These are phyloP conservation scores for Sylvietta virens DNA, from an alignment of 2,113 vertebrate species.

Conservation along the genomic window DNA sequence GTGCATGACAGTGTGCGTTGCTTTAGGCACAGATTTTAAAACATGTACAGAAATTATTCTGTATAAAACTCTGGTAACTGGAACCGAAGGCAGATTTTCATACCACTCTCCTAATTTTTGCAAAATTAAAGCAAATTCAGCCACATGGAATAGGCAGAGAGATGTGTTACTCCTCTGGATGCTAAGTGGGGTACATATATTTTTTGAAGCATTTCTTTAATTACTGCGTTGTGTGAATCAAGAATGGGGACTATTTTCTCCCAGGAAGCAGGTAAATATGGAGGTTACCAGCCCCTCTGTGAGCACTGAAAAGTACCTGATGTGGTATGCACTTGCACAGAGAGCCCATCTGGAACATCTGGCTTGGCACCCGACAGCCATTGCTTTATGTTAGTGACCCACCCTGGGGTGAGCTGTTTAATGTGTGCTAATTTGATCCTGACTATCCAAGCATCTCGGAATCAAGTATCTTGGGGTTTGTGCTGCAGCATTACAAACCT, in stretches of 20 bases:
- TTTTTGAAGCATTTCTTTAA: not conserved
- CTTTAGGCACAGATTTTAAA: not conserved
- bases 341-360: not conserved
- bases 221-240: not conserved
- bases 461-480: not conserved
- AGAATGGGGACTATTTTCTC: not conserved
- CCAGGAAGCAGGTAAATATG: not conserved
- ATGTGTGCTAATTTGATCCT: not conserved
- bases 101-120: not conserved
- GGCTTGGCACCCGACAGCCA: not conserved
- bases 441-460: not conserved
- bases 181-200: not conserved
- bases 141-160: not conserved
- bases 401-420: not conserved
- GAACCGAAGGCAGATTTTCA: not conserved
- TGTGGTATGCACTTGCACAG: not conserved
- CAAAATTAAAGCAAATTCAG: not conserved
- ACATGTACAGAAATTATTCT: not conserved
- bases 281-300: not conserved
- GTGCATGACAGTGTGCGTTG: rapidly evolving
- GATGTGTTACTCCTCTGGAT: not conserved
- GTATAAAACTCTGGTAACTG: not conserved
- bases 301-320: not conserved
- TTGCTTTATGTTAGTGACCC: not conserved
- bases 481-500: not conserved